phyloP scores from a whole-genome alignment of 1,140 invertebrate species.

The Harpegnathos saltator region DNA sequence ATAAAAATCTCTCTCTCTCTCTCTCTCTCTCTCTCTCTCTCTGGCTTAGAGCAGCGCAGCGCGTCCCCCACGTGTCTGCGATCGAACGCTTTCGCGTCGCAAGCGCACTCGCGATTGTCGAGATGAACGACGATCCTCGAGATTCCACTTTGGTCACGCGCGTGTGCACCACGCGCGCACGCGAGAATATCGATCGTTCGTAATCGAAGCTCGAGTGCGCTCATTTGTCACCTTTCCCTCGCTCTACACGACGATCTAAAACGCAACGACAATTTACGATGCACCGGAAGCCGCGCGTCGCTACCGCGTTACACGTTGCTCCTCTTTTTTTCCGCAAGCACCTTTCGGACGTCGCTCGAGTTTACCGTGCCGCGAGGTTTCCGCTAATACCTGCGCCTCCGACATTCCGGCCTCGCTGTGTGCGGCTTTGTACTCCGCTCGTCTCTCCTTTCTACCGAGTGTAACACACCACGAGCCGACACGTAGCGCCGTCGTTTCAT shows the following conservation, averaged over 20 bases:
- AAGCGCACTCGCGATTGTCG: conserved; percentile 56
- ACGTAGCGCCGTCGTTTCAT: background rate
- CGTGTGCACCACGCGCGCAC: conserved; percentile 5
- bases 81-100: conserved; percentile 22
- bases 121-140: conserved; percentile 51
- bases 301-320: background rate
- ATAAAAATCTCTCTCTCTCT: background rate
- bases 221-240: conserved; percentile 18
- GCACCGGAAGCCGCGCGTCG: background rate
- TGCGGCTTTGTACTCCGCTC: too few species aligned
- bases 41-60: too few species aligned
- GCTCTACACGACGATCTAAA: background rate
- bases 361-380: too few species aligned
- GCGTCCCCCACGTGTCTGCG: background rate
- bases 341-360: too few species aligned
- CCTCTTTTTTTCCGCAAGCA: too few species aligned
- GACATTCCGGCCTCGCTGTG: too few species aligned
- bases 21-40: too few species aligned
- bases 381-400: too few species aligned
- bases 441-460: too few species aligned
- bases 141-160: conserved; percentile 61
- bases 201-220: background rate
- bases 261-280: conserved; percentile 21
- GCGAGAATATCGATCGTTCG: conserved; percentile 45
- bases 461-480: too few species aligned